Evolutionary conservation across 2,888 invertebrate genomes (phyloP), one percentile per base, ranked within the genome.

Genomic region (Lasiommata megera): DNA sequence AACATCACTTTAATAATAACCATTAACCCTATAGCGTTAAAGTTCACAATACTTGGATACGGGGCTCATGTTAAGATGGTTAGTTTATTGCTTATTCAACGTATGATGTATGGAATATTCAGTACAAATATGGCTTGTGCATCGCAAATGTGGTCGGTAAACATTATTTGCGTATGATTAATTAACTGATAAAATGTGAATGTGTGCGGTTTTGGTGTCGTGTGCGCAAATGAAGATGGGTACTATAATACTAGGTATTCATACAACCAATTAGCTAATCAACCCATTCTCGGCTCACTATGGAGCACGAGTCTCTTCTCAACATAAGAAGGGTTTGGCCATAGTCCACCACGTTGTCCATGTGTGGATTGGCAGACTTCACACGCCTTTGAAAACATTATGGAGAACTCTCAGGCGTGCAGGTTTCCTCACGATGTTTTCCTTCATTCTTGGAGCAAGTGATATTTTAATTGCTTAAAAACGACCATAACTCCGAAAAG

Each of bases 71-170:
- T 14, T 16, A 56, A 18, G n/a, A 36, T 29, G 50, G 56, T 43
- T 16, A 43, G n/a, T 14, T 52, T 47, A 46, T 51, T 41, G 37
- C 52, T 44, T 52, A 56, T 56, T 54, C 51, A 54, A 63, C 47
- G 55, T 53, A 59, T 57, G 59, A 61, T 52, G 58, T 63, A 61
- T 60, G 67, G 58, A 57, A 63, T 60, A 67, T 64, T 63, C 67
- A 62, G 59, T 60, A 61, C 66, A 67, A 68, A 68, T 62, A 67
- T 61, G 62, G 61, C 65, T 64, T 62, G 63, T 66, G 65, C 64
- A 67, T 66, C 58, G 60, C 41, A 60, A 64, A 63, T 61, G 65
- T 43, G 67, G 67, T 64, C 43, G 47, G 66, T 58, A 68, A 67
- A 68, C 63, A 67, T 58, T 63, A 63, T 67, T 65, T 64, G 63